Evolutionary conservation across 2,888 invertebrate species (phyloP), one percentile per base, ranked within the genome.

Genomic region (Cepaea hortensis): DNA sequence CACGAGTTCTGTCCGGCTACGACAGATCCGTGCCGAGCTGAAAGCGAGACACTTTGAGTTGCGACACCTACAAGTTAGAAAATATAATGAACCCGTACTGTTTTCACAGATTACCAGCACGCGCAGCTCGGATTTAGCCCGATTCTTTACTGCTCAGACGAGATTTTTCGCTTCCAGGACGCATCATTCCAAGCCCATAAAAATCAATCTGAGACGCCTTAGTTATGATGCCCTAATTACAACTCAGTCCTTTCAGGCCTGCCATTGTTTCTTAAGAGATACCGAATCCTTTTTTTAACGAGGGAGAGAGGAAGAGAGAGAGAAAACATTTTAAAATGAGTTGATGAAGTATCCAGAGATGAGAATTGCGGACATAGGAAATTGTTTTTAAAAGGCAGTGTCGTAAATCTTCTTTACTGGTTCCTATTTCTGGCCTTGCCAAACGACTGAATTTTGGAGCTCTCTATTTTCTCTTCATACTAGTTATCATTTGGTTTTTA

Each of bases 61-160:
- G 62, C 62, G 62, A 62, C 61, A 62, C 18, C 7, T 62, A 11
- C 13, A 20, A 62, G 61, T 35, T 77, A 35, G 11, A 61, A 35
- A 79, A 62, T 35, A 79, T 79, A 79, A 79, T 62, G 62, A 79
- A 62, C 15, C 15, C 61, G 7, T 13, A 15, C 62, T n/a, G 9
- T 62, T 61, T 35, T 62, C 23, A 11, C 9, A 79, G 79, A 79
- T 79, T 79, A 79, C 62, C 13, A 6, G 79, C 62, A 62, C 79
- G 62, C 62, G 55, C 35, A 62, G 61, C 79, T 23, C 13, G 62
- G 79, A 79, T 79, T 79, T 79, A 79, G 23, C 62, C 55, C 11
- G 46, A 62, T 11, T 79, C 79, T 62, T 62, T 79, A 79, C 79
- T 79, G 79, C 62, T 79, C 79, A 79, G 79, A 79, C 79, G 5